A percentile compares a stretch with the other conserved stretches of the same genome.
phyloP scores from a whole-genome alignment of 2,113 vertebrate species.

The Phalacrocorax pelagicus region DNA sequence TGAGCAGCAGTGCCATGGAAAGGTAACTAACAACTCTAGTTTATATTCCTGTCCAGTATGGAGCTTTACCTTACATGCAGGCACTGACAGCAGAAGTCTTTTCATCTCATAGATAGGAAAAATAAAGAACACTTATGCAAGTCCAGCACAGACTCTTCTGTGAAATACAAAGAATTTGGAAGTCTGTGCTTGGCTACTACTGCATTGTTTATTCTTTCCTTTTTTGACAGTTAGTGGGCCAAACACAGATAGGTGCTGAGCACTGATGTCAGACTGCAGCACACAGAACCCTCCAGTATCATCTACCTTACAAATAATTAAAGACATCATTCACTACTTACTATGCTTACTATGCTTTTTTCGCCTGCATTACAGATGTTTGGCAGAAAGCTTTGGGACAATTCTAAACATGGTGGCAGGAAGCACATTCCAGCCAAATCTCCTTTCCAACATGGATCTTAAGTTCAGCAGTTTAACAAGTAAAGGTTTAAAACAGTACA shows the following conservation, averaged over 20 bases:
- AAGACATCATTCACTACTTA: not conserved
- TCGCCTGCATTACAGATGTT: not conserved
- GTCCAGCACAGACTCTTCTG: not conserved
- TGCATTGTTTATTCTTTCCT: not conserved
- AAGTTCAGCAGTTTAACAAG: not conserved
- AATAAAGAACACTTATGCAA: not conserved
- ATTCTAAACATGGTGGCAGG: not conserved
- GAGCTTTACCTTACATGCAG: not conserved
- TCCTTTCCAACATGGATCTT: not conserved
- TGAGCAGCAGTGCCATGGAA: not conserved
- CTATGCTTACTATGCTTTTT: not conserved
- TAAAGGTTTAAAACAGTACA: not conserved
- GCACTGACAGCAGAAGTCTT: not conserved
- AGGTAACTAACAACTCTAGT: not conserved
- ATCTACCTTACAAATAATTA: not conserved
- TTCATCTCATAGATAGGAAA: not conserved
- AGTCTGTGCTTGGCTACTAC: not conserved
- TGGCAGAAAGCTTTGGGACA: not conserved
- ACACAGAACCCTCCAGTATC: not conserved
- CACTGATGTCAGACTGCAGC: not conserved
- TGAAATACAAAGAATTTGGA: not conserved
- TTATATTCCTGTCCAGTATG: constrained; percentile 5
- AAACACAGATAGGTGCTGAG: not conserved
- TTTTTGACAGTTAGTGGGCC: not conserved
- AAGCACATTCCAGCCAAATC: not conserved